Conservation (phyloP, 2,888 invertebrate species). For the Melipona beecheii region DNA sequence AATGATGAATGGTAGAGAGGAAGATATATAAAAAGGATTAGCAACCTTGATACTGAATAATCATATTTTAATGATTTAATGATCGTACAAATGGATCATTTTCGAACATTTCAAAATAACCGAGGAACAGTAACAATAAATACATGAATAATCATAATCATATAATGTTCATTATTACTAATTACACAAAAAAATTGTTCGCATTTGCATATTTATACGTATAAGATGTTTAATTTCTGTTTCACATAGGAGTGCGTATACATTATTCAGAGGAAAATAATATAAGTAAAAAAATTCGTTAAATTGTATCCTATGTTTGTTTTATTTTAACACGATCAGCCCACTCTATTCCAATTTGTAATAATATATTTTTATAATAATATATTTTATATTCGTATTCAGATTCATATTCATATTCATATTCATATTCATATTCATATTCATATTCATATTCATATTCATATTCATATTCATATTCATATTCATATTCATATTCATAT, state of each 20-base stretch:
- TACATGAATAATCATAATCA: slow-evolving; percentile 80
- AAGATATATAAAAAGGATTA: neutral
- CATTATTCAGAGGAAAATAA: slow-evolving; percentile 68
- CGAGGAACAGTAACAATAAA: slow-evolving; percentile 83
- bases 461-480: neutral
- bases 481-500: neutral
- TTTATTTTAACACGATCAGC: slow-evolving; percentile 60
- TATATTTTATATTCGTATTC: too few relatives aligned
- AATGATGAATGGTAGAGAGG: neutral
- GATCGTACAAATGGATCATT: slow-evolving; percentile 84
- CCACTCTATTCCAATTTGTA: slow-evolving; percentile 17
- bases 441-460: neutral
- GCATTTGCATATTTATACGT: slow-evolving; percentile 49
- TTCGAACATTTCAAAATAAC: slow-evolving; percentile 82
- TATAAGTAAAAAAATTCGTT: slow-evolving; percentile 64
- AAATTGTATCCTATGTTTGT: slow-evolving; percentile 55
- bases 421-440: neutral
- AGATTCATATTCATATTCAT: neutral
- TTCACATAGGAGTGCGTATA: slow-evolving; percentile 37
- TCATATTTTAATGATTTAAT: slow-evolving; percentile 84
- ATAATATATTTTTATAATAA: too few relatives aligned
- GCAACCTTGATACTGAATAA: slow-evolving; percentile 80
- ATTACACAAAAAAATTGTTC: slow-evolving; percentile 64
- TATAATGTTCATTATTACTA: slow-evolving; percentile 73
- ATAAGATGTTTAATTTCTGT: slow-evolving; percentile 28